Base-by-base conservation (phyloP, 2,888 invertebrate genomes). In the Yponomeuta cagnagella region DNA sequence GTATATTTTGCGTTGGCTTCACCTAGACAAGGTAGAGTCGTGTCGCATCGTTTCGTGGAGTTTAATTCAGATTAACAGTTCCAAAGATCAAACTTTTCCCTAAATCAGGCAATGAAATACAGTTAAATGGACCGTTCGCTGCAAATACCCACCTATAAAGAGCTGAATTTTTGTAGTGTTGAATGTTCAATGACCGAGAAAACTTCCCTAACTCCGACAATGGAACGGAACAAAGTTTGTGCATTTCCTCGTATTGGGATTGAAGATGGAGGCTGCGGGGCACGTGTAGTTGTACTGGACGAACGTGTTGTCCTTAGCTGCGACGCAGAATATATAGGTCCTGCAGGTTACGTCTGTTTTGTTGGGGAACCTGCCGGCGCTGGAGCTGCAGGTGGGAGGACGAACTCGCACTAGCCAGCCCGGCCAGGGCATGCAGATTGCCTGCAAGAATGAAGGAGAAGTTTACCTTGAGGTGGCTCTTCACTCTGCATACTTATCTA, bases 311-410 rank as follows among this genome's bases (percentile, higher is more conserved):
- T 72, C 79, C 23, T 77, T 72, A 63, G 76, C 76, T 72, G 77
- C 81, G 65, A 86, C 80, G 74, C 93, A 93, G 2, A 85, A 79
- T 2, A 86, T 88, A 77, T 92, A 93, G 74, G 85, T 88, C 74
- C 84, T 76, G 76, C 92, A 92, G 52, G 85, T 86, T 0, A 88
- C 76, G 76, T 93, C 93, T 4, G 72, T 75, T 1, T 83, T 77
- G 72, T 92, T 86, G 0, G 87, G 80, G 74, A 84, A 85, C 1
- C 89, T 84, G 2, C 92, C 90, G 2, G 81, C 80, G 3, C 81
- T 73, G 0, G 87, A 85, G 73, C 89, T 90, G 74, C 82, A 84
- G 2, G 84, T 83, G 15, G 76, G 76, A 2, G 82, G 81, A 0
- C 82, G 73, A 2, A 12, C 52, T 9, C 12, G 2, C 10, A 12